Conservation (phyloP, 2,888 invertebrate species). For the Tetranychus piercei region DNA sequence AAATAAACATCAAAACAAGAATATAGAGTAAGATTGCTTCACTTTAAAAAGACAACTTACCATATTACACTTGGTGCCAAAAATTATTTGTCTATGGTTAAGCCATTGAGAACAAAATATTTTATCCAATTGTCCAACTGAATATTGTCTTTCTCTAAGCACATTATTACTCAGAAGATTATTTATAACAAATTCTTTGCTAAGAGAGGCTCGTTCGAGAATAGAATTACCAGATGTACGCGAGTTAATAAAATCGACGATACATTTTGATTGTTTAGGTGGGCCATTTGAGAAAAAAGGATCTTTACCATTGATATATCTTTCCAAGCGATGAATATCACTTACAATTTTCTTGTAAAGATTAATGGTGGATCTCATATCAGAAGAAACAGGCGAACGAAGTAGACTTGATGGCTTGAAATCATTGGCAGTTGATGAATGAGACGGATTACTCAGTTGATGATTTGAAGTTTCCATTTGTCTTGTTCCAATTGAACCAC, state of each 20-base stretch:
- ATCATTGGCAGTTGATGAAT: no score
- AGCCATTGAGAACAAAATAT: conserved; percentile 89
- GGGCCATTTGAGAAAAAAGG: background rate
- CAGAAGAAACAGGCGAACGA: no score
- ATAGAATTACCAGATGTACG: conserved; percentile 13
- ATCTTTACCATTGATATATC: background rate
- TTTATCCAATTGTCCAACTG: conserved; percentile 31
- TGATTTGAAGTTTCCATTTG: no score
- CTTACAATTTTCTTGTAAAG: background rate
- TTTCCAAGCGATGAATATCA: background rate
- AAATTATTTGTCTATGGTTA: conserved; percentile 78
- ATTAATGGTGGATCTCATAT: background rate
- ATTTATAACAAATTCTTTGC: conserved; percentile 53
- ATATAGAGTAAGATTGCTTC: background rate
- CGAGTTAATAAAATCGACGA: conserved; percentile 17
- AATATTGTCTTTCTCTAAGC: conserved; percentile 23
- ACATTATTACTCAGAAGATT: conserved; percentile 37
- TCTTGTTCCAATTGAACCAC: no score
- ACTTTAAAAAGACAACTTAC: conserved; percentile 35
- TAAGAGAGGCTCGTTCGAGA: conserved; percentile 12
- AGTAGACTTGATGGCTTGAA: no score
- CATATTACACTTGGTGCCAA: conserved; percentile 94
- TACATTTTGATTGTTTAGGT: background rate
- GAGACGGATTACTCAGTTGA: no score
- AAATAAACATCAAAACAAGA: background rate